These are phyloP conservation scores for Pyrgilauda ruficollis DNA, from an alignment of 2,113 vertebrate species.

Conservation along the genomic window DNA sequence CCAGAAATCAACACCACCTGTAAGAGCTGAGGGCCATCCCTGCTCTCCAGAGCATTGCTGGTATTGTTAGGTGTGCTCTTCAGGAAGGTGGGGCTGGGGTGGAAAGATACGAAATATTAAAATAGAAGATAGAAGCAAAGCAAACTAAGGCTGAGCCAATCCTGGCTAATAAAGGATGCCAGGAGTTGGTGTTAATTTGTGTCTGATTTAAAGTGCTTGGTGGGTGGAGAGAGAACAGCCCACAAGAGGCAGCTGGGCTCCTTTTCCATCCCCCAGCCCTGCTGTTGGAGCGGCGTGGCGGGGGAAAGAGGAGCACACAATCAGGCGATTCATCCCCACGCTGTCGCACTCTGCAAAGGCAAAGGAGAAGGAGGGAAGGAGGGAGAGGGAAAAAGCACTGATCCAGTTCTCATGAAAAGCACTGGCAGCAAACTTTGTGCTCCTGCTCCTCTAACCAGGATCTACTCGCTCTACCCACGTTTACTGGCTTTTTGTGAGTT, in stretches of 20 bases:
- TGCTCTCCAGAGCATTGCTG: background rate
- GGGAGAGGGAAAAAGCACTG: background rate
- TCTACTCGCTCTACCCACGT: fast-evolving
- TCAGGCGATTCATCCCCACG: slow-evolving; percentile 47
- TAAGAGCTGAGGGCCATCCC: background rate
- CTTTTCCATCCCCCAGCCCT: slow-evolving; percentile 64
- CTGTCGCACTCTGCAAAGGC: background rate
- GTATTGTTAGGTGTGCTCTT: background rate
- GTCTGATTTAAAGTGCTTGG: slow-evolving; percentile 66
- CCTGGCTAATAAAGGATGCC: slow-evolving; percentile 35
- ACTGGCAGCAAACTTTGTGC: background rate
- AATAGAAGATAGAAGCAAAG: slow-evolving; percentile 43
- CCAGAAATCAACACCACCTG: background rate
- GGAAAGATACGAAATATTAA: background rate
- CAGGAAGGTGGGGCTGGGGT: background rate
- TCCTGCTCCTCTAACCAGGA: background rate
- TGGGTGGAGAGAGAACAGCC: slow-evolving; percentile 68
- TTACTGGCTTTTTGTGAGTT: fast-evolving
- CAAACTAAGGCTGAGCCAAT: slow-evolving; percentile 16
- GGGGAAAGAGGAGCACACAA: slow-evolving; percentile 46
- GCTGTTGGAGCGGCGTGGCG: slow-evolving; percentile 39
- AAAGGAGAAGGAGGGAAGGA: slow-evolving; percentile 3
- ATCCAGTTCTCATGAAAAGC: background rate
- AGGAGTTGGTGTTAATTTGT: slow-evolving; percentile 60
- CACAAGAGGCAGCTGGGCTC: slow-evolving; percentile 69